phyloP scores from a whole-genome alignment of 2,888 invertebrate species.

The Seladonia tumulorum region DNA sequence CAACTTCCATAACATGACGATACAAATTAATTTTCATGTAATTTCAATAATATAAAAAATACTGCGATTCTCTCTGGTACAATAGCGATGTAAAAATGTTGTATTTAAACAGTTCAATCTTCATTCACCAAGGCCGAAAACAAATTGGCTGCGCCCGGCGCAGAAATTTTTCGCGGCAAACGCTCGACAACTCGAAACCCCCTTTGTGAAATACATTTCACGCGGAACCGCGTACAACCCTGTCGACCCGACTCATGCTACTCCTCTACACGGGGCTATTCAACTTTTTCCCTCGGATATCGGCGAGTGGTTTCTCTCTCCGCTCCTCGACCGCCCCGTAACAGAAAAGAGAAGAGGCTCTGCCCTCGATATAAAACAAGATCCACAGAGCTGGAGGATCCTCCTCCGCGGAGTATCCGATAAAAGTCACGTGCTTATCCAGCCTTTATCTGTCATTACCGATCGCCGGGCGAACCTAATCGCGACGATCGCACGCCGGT shows the following conservation, averaged over 20 bases:
- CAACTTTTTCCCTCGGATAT: constrained; percentile 16
- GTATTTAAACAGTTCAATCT: no score
- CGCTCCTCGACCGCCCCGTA: not conserved
- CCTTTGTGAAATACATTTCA: constrained; percentile 21
- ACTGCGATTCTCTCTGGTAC: no score
- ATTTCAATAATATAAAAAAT: no score
- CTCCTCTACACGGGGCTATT: constrained; percentile 20
- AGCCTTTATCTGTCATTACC: constrained; percentile 11
- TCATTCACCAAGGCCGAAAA: not conserved
- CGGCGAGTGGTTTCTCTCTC: constrained; percentile 14
- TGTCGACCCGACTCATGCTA: constrained; percentile 12
- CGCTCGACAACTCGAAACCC: constrained; percentile 20
- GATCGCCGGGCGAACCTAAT: constrained; percentile 64
- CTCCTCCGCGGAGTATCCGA: not conserved
- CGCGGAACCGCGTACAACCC: constrained; percentile 21
- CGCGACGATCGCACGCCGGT: constrained; percentile 59
- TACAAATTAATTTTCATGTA: no score
- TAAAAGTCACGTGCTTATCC: constrained; percentile 41
- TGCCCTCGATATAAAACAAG: constrained; percentile 10
- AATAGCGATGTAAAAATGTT: no score
- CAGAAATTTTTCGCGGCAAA: constrained; percentile 9
- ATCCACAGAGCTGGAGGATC: constrained; percentile 3
- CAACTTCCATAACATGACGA: no score
- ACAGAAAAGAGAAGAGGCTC: not conserved
- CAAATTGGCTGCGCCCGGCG: not conserved